These are phyloP conservation scores for Gopherus flavomarginatus DNA, from an alignment of 2,113 vertebrate species.

Conservation along the genomic window DNA sequence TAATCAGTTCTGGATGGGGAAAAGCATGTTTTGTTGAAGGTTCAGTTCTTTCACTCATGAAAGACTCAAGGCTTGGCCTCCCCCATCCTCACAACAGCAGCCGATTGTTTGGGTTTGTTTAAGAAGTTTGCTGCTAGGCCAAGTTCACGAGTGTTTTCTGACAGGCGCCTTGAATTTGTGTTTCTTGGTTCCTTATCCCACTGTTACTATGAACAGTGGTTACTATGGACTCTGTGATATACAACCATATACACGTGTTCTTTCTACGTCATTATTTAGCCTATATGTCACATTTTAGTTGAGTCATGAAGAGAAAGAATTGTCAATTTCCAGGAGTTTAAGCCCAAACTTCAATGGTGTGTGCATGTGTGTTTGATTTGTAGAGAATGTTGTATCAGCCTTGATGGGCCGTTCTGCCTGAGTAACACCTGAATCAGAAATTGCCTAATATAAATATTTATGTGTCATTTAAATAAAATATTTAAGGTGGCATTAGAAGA, in stretches of 20 bases:
- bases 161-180: background rate
- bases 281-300: background rate
- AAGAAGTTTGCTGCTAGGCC: background rate
- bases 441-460: background rate
- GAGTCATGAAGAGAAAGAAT: background rate
- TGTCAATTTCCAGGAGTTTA: background rate
- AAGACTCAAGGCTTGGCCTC: background rate
- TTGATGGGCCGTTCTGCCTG: background rate
- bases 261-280: background rate
- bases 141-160: background rate
- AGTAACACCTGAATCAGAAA: background rate
- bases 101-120: background rate
- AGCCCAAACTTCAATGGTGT: background rate
- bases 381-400: background rate
- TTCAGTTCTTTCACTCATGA: rapidly evolving
- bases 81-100: background rate
- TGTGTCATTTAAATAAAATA: background rate
- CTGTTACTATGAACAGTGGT: background rate
- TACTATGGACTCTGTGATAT: background rate
- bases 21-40: rapidly evolving
- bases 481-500: constrained; percentile 4
- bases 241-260: background rate
- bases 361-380: background rate
- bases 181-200: background rate
- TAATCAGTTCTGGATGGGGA: rapidly evolving